These are phyloP conservation scores for Lysiphlebus fabarum DNA, from an alignment of 1,140 invertebrate genomes.

Conservation along the genomic window DNA sequence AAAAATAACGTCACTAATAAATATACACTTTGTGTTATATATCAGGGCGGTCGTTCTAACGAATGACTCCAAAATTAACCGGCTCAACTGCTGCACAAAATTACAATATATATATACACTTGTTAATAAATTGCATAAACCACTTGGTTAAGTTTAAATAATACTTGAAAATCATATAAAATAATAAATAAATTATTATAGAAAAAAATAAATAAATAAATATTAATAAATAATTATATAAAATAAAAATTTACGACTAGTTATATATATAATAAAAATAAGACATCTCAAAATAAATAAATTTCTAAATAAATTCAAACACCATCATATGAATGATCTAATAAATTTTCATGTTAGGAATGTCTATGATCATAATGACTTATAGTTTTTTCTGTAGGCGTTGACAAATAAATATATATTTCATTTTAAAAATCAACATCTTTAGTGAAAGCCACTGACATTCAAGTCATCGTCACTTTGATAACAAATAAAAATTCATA, in stretches of 20 bases:
- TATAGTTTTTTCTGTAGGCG: slow-evolving; percentile 6
- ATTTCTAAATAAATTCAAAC: slow-evolving; percentile 3
- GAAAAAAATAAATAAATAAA: no score
- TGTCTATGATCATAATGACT: slow-evolving; percentile 15
- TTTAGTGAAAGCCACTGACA: no score
- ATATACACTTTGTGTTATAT: slow-evolving; percentile 40
- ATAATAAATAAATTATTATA: no score
- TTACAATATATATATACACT: slow-evolving; percentile 8
- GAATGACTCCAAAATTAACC: slow-evolving; percentile 34
- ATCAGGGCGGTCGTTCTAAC: slow-evolving; percentile 26
- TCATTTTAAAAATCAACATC: background rate
- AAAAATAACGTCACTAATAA: slow-evolving; percentile 55
- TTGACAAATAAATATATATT: slow-evolving; percentile 11
- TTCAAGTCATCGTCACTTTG: slow-evolving; percentile 26
- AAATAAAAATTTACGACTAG: background rate
- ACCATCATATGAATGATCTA: slow-evolving; percentile 6
- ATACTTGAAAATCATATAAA: no score
- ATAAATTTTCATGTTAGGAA: slow-evolving; percentile 14
- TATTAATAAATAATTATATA: no score
- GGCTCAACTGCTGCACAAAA: slow-evolving; percentile 24
- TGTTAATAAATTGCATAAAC: background rate
- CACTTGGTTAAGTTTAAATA: slow-evolving; percentile 1
- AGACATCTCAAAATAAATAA: slow-evolving; percentile 10
- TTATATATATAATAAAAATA: background rate
- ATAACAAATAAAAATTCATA: slow-evolving; percentile 24